Conservation (phyloP, 2,888 invertebrate genomes). For the Dioctria rufipes region DNA sequence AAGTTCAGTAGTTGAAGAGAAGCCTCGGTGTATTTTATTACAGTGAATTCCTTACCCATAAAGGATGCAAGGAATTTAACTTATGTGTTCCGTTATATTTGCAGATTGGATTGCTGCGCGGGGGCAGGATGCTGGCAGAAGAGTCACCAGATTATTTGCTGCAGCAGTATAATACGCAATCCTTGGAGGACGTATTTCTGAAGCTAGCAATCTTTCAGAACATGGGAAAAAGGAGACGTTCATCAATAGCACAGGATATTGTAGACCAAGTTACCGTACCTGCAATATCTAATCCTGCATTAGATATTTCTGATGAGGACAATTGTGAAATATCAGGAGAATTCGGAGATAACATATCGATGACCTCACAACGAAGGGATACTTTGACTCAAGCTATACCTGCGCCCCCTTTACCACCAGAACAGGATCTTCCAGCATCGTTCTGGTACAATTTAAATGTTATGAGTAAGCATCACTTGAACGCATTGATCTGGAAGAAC, state of each 20-base stretch:
- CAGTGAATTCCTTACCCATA: background rate
- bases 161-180: slow-evolving; percentile 80
- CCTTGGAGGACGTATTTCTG: slow-evolving; percentile 85
- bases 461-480: slow-evolving; percentile 81
- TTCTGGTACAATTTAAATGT: slow-evolving; percentile 77
- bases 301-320: slow-evolving; percentile 80
- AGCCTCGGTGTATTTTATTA: background rate
- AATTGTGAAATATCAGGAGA: slow-evolving; percentile 87
- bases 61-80: too few relatives aligned
- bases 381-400: slow-evolving; percentile 75
- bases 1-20: background rate
- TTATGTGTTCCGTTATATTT: slow-evolving; percentile 28
- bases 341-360: slow-evolving; percentile 88
- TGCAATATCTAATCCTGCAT: slow-evolving; percentile 77
- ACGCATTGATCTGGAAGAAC: slow-evolving; percentile 90
- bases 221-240: slow-evolving; percentile 84
- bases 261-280: slow-evolving; percentile 79
- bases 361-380: slow-evolving; percentile 80
- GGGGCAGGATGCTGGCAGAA: slow-evolving; percentile 88
- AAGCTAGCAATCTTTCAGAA: slow-evolving; percentile 87
- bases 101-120: slow-evolving; percentile 87
- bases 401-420: slow-evolving; percentile 79
- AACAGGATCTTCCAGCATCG: slow-evolving; percentile 75
- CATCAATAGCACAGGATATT: slow-evolving; percentile 85
- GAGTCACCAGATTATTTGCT: slow-evolving; percentile 83